Evolutionary conservation across 2,888 invertebrate genomes (phyloP), one percentile per base, ranked within the genome.

Genomic region (Ganaspis brasiliensis): DNA sequence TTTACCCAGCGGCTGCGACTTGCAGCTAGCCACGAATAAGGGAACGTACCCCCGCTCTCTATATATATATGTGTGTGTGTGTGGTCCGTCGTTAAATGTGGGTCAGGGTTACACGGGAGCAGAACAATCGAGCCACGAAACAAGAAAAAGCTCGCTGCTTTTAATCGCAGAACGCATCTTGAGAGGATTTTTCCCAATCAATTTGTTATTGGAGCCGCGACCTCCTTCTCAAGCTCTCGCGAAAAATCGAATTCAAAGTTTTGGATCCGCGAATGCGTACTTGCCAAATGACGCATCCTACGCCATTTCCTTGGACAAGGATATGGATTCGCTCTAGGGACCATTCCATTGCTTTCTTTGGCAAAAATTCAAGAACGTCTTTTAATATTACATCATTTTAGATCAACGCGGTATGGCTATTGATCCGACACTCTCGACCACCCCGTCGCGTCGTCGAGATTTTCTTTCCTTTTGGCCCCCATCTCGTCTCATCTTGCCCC

Each of bases 81-180:
- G 79, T 89, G 79, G 89, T 89, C 89, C 89, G 82, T 76, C 78
- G 82, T 84, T 83, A 83, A 83, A 90, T 89, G 88, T 90, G 79
- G 90, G 90, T 90, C 89, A 90, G 73, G 89, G 89, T 86, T 87
- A 82, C 74, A 74, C 72, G 78, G 45, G 45, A 67, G 40, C 67
- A 45, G 76, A 79, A 80, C 79, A 81, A 82, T 79, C 79, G 76
- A 75, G 78, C 77, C 74, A 80, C 74, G 75, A 75, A 78, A 79
- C 75, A 57, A 72, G 71, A n/a, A 35, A 73, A 79, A 74, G 77
- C 80, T 79, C 77, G 74, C 24, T 78, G 77, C 72, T 76, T 67
- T 67, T 67, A 67, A 67, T 67, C 67, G 26, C 24, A 24, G 40
- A 67, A 45, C 67, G 45, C 26, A 67, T 67, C 67, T 67, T 45